phyloP scores from a whole-genome alignment of 2,113 vertebrate species.

The Xenopus tropicalis region UCB_Xtro_10.0 CM004443.2:21091001-21091500 shows the following conservation, averaged over 20 bases:
- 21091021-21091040: slow-evolving; percentile 81
- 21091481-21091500: slow-evolving; percentile 3
- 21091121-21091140: slow-evolving; percentile 48
- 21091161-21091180: slow-evolving; percentile 63
- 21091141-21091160: slow-evolving; percentile 53
- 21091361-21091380: slow-evolving; percentile 62
- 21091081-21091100: slow-evolving; percentile 53
- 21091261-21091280: slow-evolving; percentile 69
- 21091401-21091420: neutral
- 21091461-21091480: slow-evolving; percentile 44
- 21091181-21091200: slow-evolving; percentile 62
- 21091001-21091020: slow-evolving; percentile 79
- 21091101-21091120: slow-evolving; percentile 59
- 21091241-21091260: slow-evolving; percentile 49
- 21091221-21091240: slow-evolving; percentile 53
- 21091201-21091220: slow-evolving; percentile 55
- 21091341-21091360: slow-evolving; percentile 58
- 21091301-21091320: slow-evolving; percentile 75
- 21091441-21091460: too few species aligned
- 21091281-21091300: slow-evolving; percentile 58
- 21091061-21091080: slow-evolving; percentile 54
- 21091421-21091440: too few species aligned
- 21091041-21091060: slow-evolving; percentile 48
- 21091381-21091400: slow-evolving; percentile 71
- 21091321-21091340: slow-evolving; percentile 54